Evolutionary conservation across 2,797 vertebrate species (phyloP).

Genomic region (Glossophaga mutica): DNA sequence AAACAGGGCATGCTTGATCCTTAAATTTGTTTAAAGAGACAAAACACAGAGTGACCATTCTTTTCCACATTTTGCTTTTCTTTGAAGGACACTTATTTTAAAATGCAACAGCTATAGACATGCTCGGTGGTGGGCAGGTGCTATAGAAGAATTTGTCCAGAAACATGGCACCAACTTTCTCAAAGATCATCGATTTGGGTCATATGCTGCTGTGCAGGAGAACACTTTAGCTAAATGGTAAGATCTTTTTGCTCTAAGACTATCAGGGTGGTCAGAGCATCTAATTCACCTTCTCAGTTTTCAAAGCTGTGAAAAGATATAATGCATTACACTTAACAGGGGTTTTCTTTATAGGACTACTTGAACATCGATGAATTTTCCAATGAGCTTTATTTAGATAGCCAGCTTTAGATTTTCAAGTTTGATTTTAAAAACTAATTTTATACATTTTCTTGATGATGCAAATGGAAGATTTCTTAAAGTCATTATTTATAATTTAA

Average conservation of each 20-base stretch:
- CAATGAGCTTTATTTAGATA: not conserved
- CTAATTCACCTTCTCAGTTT: not conserved
- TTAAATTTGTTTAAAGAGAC: not conserved
- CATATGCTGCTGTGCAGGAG: constrained; percentile 89
- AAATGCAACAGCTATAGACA: constrained; percentile 97
- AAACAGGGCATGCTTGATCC: not conserved
- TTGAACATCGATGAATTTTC: not conserved
- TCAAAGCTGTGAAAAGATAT: not conserved
- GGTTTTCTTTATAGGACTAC: not conserved
- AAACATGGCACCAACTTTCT: constrained; percentile 91
- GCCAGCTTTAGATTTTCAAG: not conserved
- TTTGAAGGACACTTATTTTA: constrained; percentile 90
- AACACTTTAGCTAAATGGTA: constrained; percentile 94
- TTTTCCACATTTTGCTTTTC: fast-evolving
- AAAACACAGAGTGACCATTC: not conserved
- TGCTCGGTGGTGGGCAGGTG: constrained; percentile 96
- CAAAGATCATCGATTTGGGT: constrained; percentile 92
- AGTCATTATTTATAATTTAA: not conserved
- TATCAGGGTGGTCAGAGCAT: not conserved
- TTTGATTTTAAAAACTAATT: constrained; percentile 18
- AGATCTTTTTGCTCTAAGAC: constrained; percentile 14
- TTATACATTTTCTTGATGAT: not conserved
- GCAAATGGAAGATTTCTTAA: not conserved
- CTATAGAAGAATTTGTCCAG: constrained; percentile 91
- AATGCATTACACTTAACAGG: not conserved